Evolutionary conservation across 2,888 invertebrate species (phyloP), one percentile per base, ranked within the genome.

Genomic region (Amphiduros pacificus): DNA sequence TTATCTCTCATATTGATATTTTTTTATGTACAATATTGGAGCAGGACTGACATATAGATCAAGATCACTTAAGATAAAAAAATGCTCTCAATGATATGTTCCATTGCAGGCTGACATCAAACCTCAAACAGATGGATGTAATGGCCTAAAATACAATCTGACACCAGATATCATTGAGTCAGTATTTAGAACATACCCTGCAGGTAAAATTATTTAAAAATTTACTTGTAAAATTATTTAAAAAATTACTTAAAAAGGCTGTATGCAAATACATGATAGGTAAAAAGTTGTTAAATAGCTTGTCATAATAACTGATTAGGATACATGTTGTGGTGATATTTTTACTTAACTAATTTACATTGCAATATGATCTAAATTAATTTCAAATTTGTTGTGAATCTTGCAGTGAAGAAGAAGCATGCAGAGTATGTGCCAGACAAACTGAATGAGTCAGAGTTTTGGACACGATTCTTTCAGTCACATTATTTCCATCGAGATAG

Each of bases 401-500:
- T 74, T 81, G 41, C 74, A 71, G 99, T 99, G 0, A 91, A 94
- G 78, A 91, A 91, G 86, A 98, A 98, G 87, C 96, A 98, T 83
- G 85, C 90, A 62, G 98, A 99, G 82, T 90, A 94, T 83, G 99
- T 99, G 40, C 99, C 99, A 31, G 88, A 91, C 67, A 93, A 94
- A 85, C 88, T 98, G 88, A 89, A 91, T 0, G 99, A 99, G 85
- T 89, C 92, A 0, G 96, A 97, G 78, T 99, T 99, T 85, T 99
- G 99, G 99, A 95, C 94, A 17, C 93, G 95, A 78, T 99, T 99
- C 85, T 99, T 99, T 85, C 98, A 99, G 82, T 98, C 97, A 20
- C 98, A 99, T 86, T 99, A 99, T 85, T 87, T 86, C 73, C 86
- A 87, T 71, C 71, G 86, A 55, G 97, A 98, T 85, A 89, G 95